These are phyloP conservation scores for Mythimna pallens DNA, from an alignment of 2,888 invertebrate genomes.

Conservation along the genomic window DNA sequence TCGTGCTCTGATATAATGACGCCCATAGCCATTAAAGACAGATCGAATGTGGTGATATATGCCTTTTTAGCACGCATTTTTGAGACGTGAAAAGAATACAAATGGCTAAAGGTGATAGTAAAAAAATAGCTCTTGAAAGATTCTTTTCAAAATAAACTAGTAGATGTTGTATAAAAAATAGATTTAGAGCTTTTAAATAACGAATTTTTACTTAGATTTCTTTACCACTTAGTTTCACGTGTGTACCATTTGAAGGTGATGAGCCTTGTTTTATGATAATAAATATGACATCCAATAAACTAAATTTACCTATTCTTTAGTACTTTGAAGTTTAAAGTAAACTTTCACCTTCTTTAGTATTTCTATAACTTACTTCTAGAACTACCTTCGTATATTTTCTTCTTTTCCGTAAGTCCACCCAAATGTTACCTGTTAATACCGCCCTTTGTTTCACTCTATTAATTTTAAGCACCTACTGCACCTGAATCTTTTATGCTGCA, in stretches of 20 bases:
- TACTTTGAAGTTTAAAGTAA: neutral
- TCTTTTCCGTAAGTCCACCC: no score
- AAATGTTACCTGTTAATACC: no score
- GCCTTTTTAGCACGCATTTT: slow-evolving; percentile 6
- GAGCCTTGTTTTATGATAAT: neutral
- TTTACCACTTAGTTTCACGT: neutral
- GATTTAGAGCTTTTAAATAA: neutral
- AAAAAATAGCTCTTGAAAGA: neutral
- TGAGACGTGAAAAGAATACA: slow-evolving; percentile 8
- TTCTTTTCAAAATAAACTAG: neutral
- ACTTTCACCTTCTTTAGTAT: no score
- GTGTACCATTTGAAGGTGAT: neutral
- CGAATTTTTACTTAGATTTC: neutral
- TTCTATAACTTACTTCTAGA: no score
- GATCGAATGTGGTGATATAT: slow-evolving; percentile 26
- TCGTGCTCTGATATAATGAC: neutral
- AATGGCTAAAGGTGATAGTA: slow-evolving; percentile 1
- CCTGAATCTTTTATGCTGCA: no score
- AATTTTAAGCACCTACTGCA: no score
- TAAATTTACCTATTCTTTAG: neutral
- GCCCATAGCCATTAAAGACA: slow-evolving; percentile 4
- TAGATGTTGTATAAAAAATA: neutral
- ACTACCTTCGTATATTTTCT: no score
- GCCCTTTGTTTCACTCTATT: no score
- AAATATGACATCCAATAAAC: neutral